phyloP scores from a whole-genome alignment of 2,888 invertebrate genomes.

The Linnaemya tessellans region DNA sequence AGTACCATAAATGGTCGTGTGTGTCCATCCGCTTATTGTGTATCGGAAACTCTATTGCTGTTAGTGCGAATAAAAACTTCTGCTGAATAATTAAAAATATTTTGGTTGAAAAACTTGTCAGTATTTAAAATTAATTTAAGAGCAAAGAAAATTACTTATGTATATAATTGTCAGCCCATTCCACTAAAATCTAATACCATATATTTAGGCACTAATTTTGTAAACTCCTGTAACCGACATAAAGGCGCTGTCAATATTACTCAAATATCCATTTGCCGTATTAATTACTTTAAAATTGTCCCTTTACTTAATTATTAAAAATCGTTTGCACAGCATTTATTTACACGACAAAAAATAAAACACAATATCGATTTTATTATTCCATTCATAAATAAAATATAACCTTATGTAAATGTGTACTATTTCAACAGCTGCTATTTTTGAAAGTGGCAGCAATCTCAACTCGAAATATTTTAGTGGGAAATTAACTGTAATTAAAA shows the following conservation, averaged over 20 bases:
- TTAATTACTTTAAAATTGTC: neutral
- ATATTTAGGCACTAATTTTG: neutral
- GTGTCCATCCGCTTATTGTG: too few relatives aligned
- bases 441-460: neutral
- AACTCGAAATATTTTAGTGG: conserved; percentile 31
- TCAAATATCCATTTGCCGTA: neutral
- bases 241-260: neutral
- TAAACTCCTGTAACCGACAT: neutral
- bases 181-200: neutral
- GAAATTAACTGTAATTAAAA: conserved; percentile 63
- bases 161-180: neutral
- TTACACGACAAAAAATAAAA: neutral
- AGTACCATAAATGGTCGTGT: too few relatives aligned
- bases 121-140: too few relatives aligned
- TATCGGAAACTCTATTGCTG: too few relatives aligned
- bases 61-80: too few relatives aligned
- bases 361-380: neutral
- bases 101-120: too few relatives aligned
- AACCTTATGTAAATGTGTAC: neutral
- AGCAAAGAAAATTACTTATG: too few relatives aligned
- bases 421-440: conserved; percentile 14
- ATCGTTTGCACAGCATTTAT: neutral
- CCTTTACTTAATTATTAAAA: conserved; percentile 23
- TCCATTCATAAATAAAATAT: conserved; percentile 5
- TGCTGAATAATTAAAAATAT: too few relatives aligned